A percentile compares a stretch with the other conserved stretches of the same genome.
phyloP scores from a whole-genome alignment of 2,888 invertebrate genomes.

The Branchipolynoe longqiensis region DNA sequence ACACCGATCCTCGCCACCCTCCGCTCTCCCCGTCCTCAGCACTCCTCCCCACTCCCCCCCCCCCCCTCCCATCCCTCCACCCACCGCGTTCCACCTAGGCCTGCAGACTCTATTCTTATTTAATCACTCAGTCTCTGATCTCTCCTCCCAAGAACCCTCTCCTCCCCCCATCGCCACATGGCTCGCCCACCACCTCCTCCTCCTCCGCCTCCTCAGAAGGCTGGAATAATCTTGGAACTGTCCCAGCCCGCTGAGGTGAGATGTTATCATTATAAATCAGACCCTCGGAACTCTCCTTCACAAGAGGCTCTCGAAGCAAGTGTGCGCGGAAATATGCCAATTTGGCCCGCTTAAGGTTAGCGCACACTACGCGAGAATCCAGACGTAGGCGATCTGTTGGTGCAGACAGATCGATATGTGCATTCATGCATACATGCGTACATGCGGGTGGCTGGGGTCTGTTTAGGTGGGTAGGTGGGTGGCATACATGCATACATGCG shows the following conservation, averaged over 20 bases:
- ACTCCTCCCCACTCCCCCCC: neutral
- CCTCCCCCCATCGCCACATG: neutral
- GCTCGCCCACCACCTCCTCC: neutral
- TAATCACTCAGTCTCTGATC: conserved; percentile 28
- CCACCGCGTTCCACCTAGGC: neutral
- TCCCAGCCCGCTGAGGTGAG: neutral
- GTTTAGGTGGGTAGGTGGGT: too few species aligned
- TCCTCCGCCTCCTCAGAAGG: neutral
- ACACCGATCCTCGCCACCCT: neutral
- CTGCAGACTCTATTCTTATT: conserved; percentile 16
- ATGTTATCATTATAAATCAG: conserved; percentile 49
- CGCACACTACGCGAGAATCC: too few species aligned
- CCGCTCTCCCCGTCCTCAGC: neutral
- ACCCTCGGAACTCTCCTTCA: too few species aligned
- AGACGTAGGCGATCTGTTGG: too few species aligned
- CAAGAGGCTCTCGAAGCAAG: too few species aligned
- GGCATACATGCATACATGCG: too few species aligned
- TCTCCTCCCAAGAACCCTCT: neutral
- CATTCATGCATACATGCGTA: too few species aligned
- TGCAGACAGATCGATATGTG: too few species aligned
- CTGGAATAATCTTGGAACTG: conserved; percentile 14
- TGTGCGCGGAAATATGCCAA: too few species aligned
- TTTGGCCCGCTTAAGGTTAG: too few species aligned
- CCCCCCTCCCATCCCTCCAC: neutral
- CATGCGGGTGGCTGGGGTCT: too few species aligned